Conservation (phyloP, 92 coral and sea anemone species). For the Porites divaricata region DNA sequence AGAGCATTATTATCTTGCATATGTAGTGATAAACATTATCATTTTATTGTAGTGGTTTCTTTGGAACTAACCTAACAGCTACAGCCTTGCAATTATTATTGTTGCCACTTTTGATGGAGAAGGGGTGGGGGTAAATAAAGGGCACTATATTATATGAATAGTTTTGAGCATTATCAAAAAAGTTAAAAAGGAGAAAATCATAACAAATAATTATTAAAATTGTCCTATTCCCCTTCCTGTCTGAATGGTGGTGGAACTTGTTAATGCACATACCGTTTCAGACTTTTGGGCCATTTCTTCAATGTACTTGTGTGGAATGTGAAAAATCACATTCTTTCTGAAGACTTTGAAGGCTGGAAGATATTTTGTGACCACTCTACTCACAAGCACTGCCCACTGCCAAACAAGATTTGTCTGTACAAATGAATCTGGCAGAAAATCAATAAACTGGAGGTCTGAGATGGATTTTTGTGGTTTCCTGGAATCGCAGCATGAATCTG, state of each 20-base stretch:
- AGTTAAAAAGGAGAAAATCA: too few species aligned
- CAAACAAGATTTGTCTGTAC: conserved; percentile 51
- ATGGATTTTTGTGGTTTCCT: conserved; percentile 15
- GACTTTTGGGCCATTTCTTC: conserved; percentile 33
- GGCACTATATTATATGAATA: too few species aligned
- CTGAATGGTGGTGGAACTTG: neutral
- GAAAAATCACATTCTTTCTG: conserved; percentile 46
- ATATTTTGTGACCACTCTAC: conserved; percentile 57
- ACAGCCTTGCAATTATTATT: too few species aligned
- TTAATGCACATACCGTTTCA: conserved; percentile 12
- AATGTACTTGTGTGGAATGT: conserved; percentile 60
- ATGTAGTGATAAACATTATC: too few species aligned
- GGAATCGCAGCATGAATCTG: conserved; percentile 35
- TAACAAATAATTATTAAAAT: too few species aligned
- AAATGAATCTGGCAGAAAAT: conserved; percentile 56
- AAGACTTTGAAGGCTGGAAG: conserved; percentile 35
- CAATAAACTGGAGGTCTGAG: conserved; percentile 40
- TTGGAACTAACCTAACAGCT: too few species aligned
- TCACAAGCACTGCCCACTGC: conserved; percentile 64
- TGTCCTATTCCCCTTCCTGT: neutral
- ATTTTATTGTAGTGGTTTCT: too few species aligned
- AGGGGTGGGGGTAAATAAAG: too few species aligned
- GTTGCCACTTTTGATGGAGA: too few species aligned
- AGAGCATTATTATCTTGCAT: too few species aligned
- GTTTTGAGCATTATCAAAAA: too few species aligned